These are phyloP conservation scores for Polymixis lichenea DNA, from an alignment of 2,888 invertebrate genomes.

Conservation along the genomic window DNA sequence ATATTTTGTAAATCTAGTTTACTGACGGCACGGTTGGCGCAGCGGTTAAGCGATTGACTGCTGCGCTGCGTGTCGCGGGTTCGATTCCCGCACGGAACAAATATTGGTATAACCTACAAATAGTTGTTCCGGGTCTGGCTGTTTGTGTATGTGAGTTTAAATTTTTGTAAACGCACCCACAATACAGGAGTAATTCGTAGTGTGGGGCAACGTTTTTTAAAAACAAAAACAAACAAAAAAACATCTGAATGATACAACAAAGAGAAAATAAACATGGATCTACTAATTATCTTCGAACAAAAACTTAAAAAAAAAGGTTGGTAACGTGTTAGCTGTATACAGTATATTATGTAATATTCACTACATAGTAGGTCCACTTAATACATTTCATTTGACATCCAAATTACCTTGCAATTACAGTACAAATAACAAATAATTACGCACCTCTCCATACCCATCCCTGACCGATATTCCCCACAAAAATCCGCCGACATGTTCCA, in stretches of 20 bases:
- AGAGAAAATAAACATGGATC: not conserved
- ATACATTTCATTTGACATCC: slow-evolving; percentile 8
- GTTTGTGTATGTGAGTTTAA: no score
- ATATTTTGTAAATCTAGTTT: no score
- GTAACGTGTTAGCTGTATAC: not conserved
- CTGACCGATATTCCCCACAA: slow-evolving; percentile 50
- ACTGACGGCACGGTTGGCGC: no score
- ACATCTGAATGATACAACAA: not conserved
- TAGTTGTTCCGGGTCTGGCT: no score
- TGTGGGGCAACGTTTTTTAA: no score
- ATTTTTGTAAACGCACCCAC: no score
- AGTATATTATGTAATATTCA: not conserved
- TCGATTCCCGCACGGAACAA: no score
- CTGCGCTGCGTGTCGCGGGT: no score
- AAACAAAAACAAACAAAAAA: no score
- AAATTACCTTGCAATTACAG: slow-evolving; percentile 17
- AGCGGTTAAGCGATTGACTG: no score
- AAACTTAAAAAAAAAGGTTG: not conserved
- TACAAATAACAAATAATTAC: not conserved
- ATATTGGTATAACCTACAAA: no score
- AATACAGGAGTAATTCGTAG: no score
- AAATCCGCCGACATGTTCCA: not conserved
- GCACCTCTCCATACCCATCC: slow-evolving; percentile 22
- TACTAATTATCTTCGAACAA: not conserved
- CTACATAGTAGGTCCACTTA: not conserved